These are phyloP conservation scores for Xerus rutilus DNA, from an alignment of 2,797 vertebrate species.

Conservation along the genomic window DNA sequence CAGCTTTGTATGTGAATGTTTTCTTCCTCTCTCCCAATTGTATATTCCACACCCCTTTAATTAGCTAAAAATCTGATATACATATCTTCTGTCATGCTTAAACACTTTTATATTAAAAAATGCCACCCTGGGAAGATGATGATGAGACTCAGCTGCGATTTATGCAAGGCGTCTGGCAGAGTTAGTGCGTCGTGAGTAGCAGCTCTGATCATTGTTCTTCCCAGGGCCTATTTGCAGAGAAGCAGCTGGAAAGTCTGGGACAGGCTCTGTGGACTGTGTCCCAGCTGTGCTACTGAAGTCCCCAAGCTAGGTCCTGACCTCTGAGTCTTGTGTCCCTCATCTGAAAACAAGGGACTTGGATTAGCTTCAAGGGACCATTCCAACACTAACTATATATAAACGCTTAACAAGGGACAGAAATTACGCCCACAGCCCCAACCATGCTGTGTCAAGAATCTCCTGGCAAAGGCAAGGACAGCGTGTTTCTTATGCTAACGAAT, in stretches of 20 bases:
- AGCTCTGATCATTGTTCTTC: neutral
- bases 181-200: neutral
- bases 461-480: neutral
- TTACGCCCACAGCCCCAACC: conserved; percentile 34
- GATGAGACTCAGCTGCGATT: neutral
- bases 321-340: neutral
- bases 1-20: too few relatives aligned
- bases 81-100: too few relatives aligned
- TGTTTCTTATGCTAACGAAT: conserved; percentile 59
- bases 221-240: neutral
- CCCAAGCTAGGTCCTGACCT: neutral
- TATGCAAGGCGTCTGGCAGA: neutral
- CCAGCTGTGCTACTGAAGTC: neutral
- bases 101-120: neutral
- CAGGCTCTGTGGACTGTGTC: neutral
- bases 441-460: conserved; percentile 67
- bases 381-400: neutral
- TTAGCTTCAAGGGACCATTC: conserved; percentile 9
- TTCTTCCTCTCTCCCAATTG: too few relatives aligned
- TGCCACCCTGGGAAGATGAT: neutral
- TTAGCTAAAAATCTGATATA: too few relatives aligned
- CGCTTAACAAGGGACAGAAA: conserved; percentile 31
- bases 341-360: conserved; percentile 13
- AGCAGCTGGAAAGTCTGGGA: neutral
- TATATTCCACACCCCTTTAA: too few relatives aligned